Evolutionary conservation across 1,140 invertebrate genomes (phyloP).

Genomic region (Hylaeus anthracinus): DNA sequence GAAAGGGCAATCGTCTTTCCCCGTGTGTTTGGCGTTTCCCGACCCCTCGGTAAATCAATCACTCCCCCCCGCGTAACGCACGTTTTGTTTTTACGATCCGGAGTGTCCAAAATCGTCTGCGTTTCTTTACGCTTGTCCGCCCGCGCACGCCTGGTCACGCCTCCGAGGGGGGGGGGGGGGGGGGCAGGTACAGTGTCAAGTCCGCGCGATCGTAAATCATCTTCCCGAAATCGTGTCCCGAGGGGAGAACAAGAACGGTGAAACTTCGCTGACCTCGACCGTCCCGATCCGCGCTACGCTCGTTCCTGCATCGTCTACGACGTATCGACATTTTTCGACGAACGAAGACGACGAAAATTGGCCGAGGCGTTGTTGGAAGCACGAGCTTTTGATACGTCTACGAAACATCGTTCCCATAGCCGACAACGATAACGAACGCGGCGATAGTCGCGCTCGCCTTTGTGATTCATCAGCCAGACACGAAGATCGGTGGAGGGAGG

Average conservation of each 20-base stretch:
- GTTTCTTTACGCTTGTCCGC: constrained; percentile 11
- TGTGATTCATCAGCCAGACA: constrained; percentile 38
- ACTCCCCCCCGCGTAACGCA: constrained; percentile 53
- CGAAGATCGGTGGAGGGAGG: constrained; percentile 24
- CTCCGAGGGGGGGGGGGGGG: background rate
- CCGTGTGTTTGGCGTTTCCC: constrained; percentile 63
- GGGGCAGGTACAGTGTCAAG: constrained; percentile 19
- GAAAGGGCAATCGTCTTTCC: background rate
- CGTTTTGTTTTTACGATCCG: constrained; percentile 63
- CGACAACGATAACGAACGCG: constrained; percentile 26
- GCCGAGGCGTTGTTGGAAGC: too few species aligned
- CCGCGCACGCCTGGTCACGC: constrained; percentile 20
- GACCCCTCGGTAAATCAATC: constrained; percentile 71
- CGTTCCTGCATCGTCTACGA: too few species aligned
- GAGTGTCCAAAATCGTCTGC: background rate
- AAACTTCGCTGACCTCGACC: too few species aligned
- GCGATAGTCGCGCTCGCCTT: constrained; percentile 32
- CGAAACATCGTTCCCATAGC: background rate
- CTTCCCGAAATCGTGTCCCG: background rate
- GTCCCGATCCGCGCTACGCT: too few species aligned
- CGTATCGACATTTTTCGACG: too few species aligned
- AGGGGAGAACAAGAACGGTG: too few species aligned
- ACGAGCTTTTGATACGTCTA: too few species aligned
- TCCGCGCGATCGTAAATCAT: constrained; percentile 39
- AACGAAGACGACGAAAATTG: background rate